Evolutionary conservation across 2,888 invertebrate species (phyloP), one percentile per base, ranked within the genome.

Genomic region (Dasypolia templi): DNA sequence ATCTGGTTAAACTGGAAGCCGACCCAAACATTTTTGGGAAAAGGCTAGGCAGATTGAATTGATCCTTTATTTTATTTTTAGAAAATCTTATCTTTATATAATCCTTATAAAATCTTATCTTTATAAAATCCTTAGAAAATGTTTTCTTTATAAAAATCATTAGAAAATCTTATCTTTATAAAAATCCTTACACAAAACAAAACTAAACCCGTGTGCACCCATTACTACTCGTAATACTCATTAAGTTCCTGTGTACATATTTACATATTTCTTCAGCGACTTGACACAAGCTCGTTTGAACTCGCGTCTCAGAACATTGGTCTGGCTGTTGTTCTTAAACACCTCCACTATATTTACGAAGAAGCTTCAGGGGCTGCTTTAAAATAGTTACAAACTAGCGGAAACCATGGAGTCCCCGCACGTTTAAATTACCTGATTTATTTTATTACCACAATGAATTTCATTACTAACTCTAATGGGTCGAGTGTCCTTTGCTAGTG

Each of bases 371-470:
- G 51, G 26, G 56, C 49, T 63, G 62, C 72, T 83, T 82, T 83
- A 75, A 82, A 82, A 82, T 82, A 83, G 80, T 82, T 82, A 56
- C 49, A 12, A 69, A 83, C 61, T 59, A 69, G 44, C 61, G 74
- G 49, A 79, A 83, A 32, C 62, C 56, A 49, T 83, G 68, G 81
- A 82, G 83, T 69, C 44, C 58, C 59, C 79, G 44, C 55, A 62
- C 72, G 32, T 71, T 80, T 71, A 84, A 73, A 72, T 83, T 71
- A 77, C 66, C 59, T 78, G 78, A 84, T 84, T 83, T 83, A 84
- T 83, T 84, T 81, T 83, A 84, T 72, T 81, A 81, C 75, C 72
- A n/a, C 71, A 61, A 75, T 81, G 77, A 83, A 81, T 83, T 81
- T 75, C 72, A 75, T 84, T 84, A 76, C 68, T 69, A 75, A 64